Percentiles rank a stretch among this genome's conserved stretches.
phyloP scores from a whole-genome alignment of 2,797 vertebrate genomes.

The Neoniphon sammara region DNA sequence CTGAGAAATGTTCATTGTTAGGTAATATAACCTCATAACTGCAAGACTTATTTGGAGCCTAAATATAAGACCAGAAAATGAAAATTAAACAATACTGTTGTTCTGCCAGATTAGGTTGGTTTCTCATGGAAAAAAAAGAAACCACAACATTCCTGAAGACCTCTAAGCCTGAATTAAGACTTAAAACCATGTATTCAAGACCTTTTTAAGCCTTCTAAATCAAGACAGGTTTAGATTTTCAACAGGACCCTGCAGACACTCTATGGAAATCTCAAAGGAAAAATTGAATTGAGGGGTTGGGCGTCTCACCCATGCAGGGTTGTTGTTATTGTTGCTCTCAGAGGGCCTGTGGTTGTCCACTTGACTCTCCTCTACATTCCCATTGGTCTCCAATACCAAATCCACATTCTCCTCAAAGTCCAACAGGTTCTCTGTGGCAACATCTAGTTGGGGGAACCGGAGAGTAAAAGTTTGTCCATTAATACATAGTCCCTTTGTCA shows the following conservation, averaged over 20 bases:
- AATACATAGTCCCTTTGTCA: background rate
- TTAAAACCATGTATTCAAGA: no score
- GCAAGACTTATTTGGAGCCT: no score
- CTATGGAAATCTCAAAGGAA: no score
- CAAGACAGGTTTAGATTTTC: no score
- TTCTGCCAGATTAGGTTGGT: no score
- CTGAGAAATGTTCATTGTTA: background rate
- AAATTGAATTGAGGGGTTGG: background rate
- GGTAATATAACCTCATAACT: background rate
- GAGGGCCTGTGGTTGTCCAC: constrained; percentile 76
- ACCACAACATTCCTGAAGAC: no score
- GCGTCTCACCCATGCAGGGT: constrained; percentile 83
- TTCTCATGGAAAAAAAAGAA: no score
- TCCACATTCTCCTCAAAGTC: constrained; percentile 85
- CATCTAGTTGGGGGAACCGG: constrained; percentile 67
- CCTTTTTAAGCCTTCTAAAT: no score
- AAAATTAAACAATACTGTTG: no score
- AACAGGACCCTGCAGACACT: no score
- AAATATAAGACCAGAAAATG: no score
- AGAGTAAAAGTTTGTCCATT: background rate
- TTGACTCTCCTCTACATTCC: constrained; percentile 60
- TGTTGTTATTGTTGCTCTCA: constrained; percentile 79
- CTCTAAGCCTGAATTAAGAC: no score
- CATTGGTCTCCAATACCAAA: constrained; percentile 75
- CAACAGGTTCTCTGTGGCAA: constrained; percentile 86